phyloP scores from a whole-genome alignment of 35 echinoderm and acorn worm genomes.

The Strongylocentrotus purpuratus region DNA sequence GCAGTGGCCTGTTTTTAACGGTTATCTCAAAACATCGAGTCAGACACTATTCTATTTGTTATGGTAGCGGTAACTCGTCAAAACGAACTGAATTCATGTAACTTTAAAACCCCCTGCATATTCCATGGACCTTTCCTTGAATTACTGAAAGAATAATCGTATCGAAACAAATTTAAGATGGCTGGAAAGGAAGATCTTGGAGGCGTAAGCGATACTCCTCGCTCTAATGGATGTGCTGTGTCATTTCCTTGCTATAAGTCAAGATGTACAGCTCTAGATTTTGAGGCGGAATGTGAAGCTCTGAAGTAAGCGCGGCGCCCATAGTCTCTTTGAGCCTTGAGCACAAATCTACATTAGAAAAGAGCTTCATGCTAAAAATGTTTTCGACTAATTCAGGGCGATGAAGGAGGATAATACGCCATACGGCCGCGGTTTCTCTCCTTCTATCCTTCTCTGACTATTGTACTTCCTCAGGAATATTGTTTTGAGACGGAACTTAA shows the following conservation, averaged over 20 bases:
- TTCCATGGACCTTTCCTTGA: not conserved
- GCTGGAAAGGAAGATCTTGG: not conserved
- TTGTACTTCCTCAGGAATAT: not conserved
- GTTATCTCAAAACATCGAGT: not conserved
- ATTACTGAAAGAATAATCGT: not conserved
- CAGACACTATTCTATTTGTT: not conserved
- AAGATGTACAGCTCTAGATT: not conserved
- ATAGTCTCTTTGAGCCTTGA: not conserved
- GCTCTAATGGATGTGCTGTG: not conserved
- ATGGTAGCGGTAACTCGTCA: not conserved
- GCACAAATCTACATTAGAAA: constrained; percentile 11
- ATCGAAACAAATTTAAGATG: not conserved
- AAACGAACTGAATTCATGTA: not conserved
- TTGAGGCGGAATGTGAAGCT: not conserved
- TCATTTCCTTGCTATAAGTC: constrained; percentile 3
- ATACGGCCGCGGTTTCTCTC: not conserved
- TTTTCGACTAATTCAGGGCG: not conserved
- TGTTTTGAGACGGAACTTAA: not conserved
- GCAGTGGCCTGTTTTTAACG: not conserved
- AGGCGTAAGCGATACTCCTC: not conserved
- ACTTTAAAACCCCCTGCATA: not conserved
- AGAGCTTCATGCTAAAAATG: not conserved
- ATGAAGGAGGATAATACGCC: not conserved
- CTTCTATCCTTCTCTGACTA: not conserved
- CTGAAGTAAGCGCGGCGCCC: not conserved